These are phyloP conservation scores for Drosophila tanythrix DNA, from an alignment of 2,888 invertebrate species.

Conservation along the genomic window DNA sequence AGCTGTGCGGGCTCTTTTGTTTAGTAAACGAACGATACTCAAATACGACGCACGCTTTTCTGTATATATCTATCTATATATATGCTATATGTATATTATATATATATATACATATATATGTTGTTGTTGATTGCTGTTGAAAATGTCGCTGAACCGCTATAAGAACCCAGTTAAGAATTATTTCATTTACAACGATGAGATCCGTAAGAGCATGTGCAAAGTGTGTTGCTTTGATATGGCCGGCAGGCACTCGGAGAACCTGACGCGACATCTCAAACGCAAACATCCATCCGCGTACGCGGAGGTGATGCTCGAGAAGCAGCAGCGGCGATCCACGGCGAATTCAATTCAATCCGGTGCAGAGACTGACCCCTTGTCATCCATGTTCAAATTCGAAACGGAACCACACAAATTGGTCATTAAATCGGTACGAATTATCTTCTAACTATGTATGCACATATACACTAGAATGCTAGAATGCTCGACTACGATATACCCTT, in stretches of 20 bases:
- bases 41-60: conserved; percentile 50
- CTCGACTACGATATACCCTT: not conserved
- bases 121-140: not conserved
- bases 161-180: conserved; percentile 61
- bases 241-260: conserved; percentile 66
- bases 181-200: conserved; percentile 62
- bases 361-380: conserved; percentile 37
- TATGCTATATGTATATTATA: not conserved
- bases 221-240: conserved; percentile 60
- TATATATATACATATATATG: not conserved
- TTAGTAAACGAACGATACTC: conserved; percentile 57
- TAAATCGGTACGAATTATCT: conserved; percentile 52
- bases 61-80: not conserved
- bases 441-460: not conserved
- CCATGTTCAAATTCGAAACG: conserved; percentile 56
- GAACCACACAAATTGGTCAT: conserved; percentile 51
- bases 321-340: conserved; percentile 26
- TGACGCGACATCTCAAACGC: conserved; percentile 65
- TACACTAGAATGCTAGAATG: not conserved
- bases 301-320: conserved; percentile 44
- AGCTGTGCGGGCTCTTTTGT: conserved; percentile 39
- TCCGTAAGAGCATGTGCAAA: conserved; percentile 62
- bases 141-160: conserved; percentile 47
- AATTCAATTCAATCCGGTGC: conserved; percentile 35
- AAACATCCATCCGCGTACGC: conserved; percentile 54